These are phyloP conservation scores for Luperina testacea DNA, from an alignment of 2,888 invertebrate species.

Conservation along the genomic window DNA sequence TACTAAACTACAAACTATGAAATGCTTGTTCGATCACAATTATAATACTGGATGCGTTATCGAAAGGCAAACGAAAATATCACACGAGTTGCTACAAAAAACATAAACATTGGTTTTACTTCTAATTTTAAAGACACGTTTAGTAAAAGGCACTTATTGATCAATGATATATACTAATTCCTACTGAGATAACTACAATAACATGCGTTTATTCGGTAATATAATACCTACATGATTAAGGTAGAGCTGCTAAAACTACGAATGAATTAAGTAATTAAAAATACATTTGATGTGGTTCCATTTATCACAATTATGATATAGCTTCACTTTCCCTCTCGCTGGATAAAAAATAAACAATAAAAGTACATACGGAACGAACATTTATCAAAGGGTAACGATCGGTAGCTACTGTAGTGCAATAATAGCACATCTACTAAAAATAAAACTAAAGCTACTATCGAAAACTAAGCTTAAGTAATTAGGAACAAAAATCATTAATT, in stretches of 20 bases:
- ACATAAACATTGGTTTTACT: constrained; percentile 41
- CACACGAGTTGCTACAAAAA: constrained; percentile 69
- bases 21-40: constrained; percentile 70
- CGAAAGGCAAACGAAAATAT: constrained; percentile 76
- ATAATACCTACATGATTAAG: constrained; percentile 12
- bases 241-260: constrained; percentile 4
- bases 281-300: constrained; percentile 21
- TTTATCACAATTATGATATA: constrained; percentile 31
- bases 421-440: background rate
- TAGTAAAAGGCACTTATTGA: constrained; percentile 67
- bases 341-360: background rate
- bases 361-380: background rate
- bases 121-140: constrained; percentile 66
- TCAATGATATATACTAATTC: constrained; percentile 39
- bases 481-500: constrained; percentile 32
- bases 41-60: constrained; percentile 80
- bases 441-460: background rate
- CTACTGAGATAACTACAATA: constrained; percentile 30
- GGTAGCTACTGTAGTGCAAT: background rate
- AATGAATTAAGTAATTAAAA: background rate
- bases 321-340: background rate
- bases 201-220: constrained; percentile 12
- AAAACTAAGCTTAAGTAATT: background rate
- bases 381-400: background rate
- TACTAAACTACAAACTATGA: constrained; percentile 43